A percentile compares a stretch with the other conserved stretches of the same genome.
Conservation (phyloP, 2,113 vertebrate species). For the Chitala chitala region DNA sequence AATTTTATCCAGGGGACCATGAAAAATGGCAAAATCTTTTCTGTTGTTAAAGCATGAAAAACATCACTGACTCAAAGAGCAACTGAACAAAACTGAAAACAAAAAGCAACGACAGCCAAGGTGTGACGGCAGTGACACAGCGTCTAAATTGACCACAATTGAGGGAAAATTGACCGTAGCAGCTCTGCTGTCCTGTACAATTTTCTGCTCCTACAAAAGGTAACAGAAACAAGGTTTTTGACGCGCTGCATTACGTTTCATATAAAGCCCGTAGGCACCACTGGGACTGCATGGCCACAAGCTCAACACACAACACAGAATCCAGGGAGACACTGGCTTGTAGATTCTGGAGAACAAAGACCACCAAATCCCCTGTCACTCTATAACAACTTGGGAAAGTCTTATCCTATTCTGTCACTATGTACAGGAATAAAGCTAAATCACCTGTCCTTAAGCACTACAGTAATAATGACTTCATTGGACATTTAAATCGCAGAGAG, state of each 20-base stretch:
- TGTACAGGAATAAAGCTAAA: too few relatives aligned
- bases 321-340: too few relatives aligned
- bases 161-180: conserved; percentile 49
- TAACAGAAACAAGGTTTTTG: conserved; percentile 39
- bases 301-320: background rate
- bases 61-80: background rate
- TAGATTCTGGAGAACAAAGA: too few relatives aligned
- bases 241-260: conserved; percentile 36
- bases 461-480: too few relatives aligned
- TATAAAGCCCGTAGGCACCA: conserved; percentile 40
- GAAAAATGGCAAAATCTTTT: background rate
- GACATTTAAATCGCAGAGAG: too few relatives aligned
- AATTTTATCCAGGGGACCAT: background rate
- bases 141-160: conserved; percentile 36
- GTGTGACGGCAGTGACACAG: background rate
- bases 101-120: background rate
- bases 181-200: conserved; percentile 37
- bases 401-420: too few relatives aligned
- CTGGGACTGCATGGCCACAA: conserved; percentile 27
- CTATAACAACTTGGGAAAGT: too few relatives aligned
- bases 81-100: background rate
- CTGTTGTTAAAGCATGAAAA: conserved; percentile 3
- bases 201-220: conserved; percentile 45
- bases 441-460: too few relatives aligned
- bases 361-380: too few relatives aligned